A percentile compares a stretch with the other conserved stretches of the same genome.
phyloP scores from a whole-genome alignment of 2,113 vertebrate genomes.

The Dromas ardeola region DNA sequence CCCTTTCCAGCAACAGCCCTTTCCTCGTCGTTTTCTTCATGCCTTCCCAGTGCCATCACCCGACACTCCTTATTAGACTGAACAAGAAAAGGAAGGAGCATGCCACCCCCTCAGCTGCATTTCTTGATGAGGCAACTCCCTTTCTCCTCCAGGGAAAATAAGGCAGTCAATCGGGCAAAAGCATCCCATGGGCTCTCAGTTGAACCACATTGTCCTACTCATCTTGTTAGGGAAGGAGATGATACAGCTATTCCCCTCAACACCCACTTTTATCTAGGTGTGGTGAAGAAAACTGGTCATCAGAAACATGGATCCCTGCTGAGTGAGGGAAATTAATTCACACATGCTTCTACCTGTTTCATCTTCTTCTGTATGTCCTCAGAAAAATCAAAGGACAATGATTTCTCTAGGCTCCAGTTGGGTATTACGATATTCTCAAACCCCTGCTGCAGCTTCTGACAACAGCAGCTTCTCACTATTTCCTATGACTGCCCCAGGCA shows the following conservation, averaged over 20 bases:
- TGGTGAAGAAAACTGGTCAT: not conserved
- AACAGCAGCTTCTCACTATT: not conserved
- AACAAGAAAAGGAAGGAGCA: not conserved
- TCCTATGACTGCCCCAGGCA: not conserved
- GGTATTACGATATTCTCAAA: not conserved
- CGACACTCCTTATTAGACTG: accelerated
- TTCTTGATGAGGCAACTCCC: not conserved
- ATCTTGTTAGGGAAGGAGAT: not conserved
- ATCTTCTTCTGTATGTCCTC: not conserved
- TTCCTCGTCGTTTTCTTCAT: not conserved
- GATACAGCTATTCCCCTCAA: not conserved
- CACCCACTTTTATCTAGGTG: not conserved
- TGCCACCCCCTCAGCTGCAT: not conserved
- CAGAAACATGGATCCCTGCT: not conserved
- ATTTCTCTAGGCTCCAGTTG: not conserved
- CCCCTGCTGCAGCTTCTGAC: not conserved
- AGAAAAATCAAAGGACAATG: not conserved
- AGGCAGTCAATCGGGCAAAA: not conserved
- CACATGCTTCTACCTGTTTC: not conserved
- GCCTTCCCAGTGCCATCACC: not conserved
- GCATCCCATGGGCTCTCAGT: not conserved
- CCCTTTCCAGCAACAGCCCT: not conserved
- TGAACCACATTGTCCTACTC: not conserved
- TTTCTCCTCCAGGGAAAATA: not conserved
- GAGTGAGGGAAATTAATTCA: not conserved